Evolutionary conservation across 1,140 invertebrate genomes (phyloP).

Genomic region (Ephestia elutella): DNA sequence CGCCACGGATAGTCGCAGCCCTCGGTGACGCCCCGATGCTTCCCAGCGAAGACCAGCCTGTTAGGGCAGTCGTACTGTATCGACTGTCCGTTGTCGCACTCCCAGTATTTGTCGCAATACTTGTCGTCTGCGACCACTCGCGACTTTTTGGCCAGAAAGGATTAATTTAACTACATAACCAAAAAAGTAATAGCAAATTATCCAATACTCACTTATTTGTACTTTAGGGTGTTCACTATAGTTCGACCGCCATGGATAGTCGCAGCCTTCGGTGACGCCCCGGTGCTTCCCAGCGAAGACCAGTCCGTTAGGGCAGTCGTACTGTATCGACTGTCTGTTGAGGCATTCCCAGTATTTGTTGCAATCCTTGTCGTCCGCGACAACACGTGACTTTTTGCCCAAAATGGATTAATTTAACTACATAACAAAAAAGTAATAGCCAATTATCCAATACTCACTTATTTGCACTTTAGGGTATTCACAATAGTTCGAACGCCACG

Average conservation of each 20-base stretch:
- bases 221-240: too few relatives aligned
- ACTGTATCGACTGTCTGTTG: constrained; percentile 83
- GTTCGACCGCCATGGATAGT: too few relatives aligned
- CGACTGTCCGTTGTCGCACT: constrained; percentile 83
- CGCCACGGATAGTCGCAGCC: constrained; percentile 93
- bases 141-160: too few relatives aligned
- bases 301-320: constrained; percentile 92
- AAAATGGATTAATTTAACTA: too few relatives aligned
- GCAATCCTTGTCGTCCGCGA: constrained; percentile 86
- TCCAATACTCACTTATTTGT: too few relatives aligned
- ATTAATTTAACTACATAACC: too few relatives aligned
- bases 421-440: too few relatives aligned
- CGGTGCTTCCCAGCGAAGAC: constrained; percentile 91
- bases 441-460: constrained; percentile 70
- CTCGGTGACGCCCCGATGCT: constrained; percentile 88
- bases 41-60: constrained; percentile 90
- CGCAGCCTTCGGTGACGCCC: constrained; percentile 90
- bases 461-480: constrained; percentile 75
- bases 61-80: constrained; percentile 93
- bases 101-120: constrained; percentile 92
- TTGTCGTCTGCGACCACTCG: too few relatives aligned
- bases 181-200: too few relatives aligned
- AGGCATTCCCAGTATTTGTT: constrained; percentile 91
- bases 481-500: constrained; percentile 91
- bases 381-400: constrained; percentile 82